Evolutionary conservation across 2,888 invertebrate genomes (phyloP).

Genomic region (Sarcophaga caerulescens): DNA sequence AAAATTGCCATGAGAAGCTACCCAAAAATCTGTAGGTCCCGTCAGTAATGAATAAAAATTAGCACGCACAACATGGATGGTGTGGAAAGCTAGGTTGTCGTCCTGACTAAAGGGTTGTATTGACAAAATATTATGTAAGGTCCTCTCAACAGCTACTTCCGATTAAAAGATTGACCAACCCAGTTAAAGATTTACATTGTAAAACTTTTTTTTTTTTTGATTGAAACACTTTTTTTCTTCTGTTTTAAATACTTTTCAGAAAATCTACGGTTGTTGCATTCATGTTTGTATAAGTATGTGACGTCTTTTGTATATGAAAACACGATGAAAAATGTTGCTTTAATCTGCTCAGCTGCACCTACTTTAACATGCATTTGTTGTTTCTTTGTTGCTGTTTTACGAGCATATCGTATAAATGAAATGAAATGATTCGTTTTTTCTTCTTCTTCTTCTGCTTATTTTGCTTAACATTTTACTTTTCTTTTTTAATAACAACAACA

Average conservation of each 20-base stretch:
- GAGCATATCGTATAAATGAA: neutral
- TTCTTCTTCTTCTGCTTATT: slow-evolving; percentile 24
- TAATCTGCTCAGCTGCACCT: slow-evolving; percentile 72
- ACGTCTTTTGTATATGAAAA: slow-evolving; percentile 45
- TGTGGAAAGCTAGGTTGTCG: no score
- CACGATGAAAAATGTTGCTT: slow-evolving; percentile 63
- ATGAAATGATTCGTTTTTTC: slow-evolving; percentile 15
- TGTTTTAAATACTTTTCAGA: slow-evolving; percentile 48
- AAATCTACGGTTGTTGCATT: slow-evolving; percentile 29
- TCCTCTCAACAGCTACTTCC: neutral
- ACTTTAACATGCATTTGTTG: slow-evolving; percentile 61
- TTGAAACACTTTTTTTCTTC: neutral
- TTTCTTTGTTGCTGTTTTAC: slow-evolving; percentile 4
- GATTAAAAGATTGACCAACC: slow-evolving; percentile 21
- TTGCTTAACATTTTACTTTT: slow-evolving; percentile 41
- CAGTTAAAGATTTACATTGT: slow-evolving; percentile 44
- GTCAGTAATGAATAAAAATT: no score
- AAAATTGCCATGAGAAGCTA: no score
- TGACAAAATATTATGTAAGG: no score
- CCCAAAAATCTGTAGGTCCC: no score
- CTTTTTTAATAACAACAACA: slow-evolving; percentile 17
- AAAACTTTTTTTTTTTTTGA: slow-evolving; percentile 38
- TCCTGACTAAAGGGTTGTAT: no score
- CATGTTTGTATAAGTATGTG: slow-evolving; percentile 2
- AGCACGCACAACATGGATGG: no score